A percentile compares a stretch with the other conserved stretches of the same genome.
Conservation (phyloP, 2,888 invertebrate species). For the Lobophora halterata region DNA sequence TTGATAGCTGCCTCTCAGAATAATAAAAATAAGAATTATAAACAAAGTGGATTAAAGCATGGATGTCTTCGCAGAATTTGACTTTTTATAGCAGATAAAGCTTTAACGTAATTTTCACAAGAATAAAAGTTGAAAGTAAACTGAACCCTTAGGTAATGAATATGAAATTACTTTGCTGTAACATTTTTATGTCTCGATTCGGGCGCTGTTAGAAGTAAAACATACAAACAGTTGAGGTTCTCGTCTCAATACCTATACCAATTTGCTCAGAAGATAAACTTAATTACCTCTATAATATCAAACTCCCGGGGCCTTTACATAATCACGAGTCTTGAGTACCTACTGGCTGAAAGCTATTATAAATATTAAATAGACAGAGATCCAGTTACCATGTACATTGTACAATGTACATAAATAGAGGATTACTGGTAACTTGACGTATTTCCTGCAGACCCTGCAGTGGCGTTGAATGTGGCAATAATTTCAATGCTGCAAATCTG, state of each 20-base stretch:
- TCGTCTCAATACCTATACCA: conserved; percentile 4
- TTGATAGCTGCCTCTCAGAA: conserved; percentile 17
- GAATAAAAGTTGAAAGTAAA: conserved; percentile 42
- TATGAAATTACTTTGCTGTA: conserved; percentile 41
- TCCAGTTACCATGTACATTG: too few relatives aligned
- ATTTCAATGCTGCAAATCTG: too few relatives aligned
- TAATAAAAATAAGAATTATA: conserved; percentile 33
- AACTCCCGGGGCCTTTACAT: too few relatives aligned
- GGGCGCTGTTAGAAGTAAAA: conserved; percentile 28
- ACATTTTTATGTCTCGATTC: conserved; percentile 38
- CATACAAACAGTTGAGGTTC: conserved; percentile 17
- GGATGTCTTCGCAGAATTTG: conserved; percentile 35
- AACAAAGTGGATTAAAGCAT: conserved; percentile 37
- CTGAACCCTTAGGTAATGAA: conserved; percentile 40
- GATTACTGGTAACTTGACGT: too few relatives aligned
- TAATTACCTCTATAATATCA: too few relatives aligned
- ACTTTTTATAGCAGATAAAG: conserved; percentile 41
- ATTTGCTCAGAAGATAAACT: too few relatives aligned
- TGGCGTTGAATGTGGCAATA: too few relatives aligned
- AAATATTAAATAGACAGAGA: too few relatives aligned
- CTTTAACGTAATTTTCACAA: conserved; percentile 42
- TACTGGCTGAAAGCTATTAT: too few relatives aligned
- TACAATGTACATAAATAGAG: too few relatives aligned
- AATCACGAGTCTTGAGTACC: too few relatives aligned
- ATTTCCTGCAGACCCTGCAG: too few relatives aligned